Conservation (phyloP, 2,888 invertebrate species). For the Sceliomorpha sp. region DNA sequence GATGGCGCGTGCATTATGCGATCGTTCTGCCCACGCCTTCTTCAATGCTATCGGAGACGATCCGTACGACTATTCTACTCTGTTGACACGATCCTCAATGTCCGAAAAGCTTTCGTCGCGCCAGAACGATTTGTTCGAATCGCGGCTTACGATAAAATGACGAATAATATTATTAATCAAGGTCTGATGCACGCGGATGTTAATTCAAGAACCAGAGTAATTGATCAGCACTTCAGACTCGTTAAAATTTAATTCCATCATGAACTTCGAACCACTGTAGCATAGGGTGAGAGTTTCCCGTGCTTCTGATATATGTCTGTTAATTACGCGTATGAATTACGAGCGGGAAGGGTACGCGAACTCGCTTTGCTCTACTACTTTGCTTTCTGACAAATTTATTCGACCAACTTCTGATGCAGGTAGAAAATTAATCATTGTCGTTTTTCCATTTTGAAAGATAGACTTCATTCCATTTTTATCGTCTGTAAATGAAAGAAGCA, state of each 20-base stretch:
- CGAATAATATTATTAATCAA: conserved; percentile 3
- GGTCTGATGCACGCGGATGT: neutral
- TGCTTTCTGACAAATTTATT: conserved; percentile 52
- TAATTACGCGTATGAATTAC: conserved; percentile 61
- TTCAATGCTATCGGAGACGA: too few relatives aligned
- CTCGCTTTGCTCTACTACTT: conserved; percentile 22
- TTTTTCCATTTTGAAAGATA: conserved; percentile 40
- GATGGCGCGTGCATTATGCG: too few relatives aligned
- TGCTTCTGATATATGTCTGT: conserved; percentile 50
- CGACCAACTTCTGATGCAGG: conserved; percentile 47
- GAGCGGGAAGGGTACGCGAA: conserved; percentile 28
- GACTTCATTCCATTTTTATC: conserved; percentile 44
- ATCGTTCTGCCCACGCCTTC: too few relatives aligned
- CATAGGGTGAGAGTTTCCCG: conserved; percentile 29
- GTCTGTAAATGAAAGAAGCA: conserved; percentile 16
- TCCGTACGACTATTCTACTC: too few relatives aligned
- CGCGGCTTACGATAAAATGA: neutral
- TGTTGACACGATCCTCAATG: too few relatives aligned
- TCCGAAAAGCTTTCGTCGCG: too few relatives aligned
- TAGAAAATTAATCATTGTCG: conserved; percentile 44
- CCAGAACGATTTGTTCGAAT: neutral
- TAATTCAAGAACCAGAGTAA: conserved; percentile 11
- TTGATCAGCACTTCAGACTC: conserved; percentile 25
- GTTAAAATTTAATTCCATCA: conserved; percentile 50
- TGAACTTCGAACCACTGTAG: conserved; percentile 30